Percentiles rank a stretch among this genome's conserved stretches.
Evolutionary conservation across 2,797 vertebrate genomes (phyloP).

Genomic region (Leontopithecus rosalia): DNA sequence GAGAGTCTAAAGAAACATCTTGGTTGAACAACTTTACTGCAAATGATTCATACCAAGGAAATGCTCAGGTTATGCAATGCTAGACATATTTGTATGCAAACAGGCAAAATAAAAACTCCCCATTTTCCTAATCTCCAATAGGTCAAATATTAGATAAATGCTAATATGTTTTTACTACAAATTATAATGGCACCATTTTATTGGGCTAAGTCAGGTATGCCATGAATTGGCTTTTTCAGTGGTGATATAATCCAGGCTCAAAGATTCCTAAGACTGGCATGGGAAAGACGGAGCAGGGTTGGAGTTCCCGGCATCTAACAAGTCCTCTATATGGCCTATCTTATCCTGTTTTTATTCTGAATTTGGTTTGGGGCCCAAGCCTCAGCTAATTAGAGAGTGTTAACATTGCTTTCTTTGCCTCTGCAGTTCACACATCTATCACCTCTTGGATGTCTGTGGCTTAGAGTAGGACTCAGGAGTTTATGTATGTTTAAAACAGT

Average conservation of each 20-base stretch:
- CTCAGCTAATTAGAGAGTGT: neutral
- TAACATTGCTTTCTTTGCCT: neutral
- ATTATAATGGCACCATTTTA: neutral
- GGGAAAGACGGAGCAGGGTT: neutral
- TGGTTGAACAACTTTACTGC: neutral
- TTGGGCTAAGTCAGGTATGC: neutral
- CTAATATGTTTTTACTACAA: neutral
- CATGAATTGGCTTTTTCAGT: neutral
- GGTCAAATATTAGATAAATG: neutral
- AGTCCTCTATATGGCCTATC: neutral
- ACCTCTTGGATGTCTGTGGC: neutral
- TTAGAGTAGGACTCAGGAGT: neutral
- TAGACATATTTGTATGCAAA: neutral
- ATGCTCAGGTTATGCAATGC: neutral
- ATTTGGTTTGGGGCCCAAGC: neutral
- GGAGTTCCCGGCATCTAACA: neutral
- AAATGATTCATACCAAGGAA: neutral
- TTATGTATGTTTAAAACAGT: neutral
- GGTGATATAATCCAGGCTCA: neutral
- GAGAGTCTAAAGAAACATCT: neutral
- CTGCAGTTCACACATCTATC: neutral
- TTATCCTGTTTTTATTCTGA: neutral
- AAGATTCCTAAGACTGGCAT: neutral
- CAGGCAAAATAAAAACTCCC: neutral
- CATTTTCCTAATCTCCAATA: neutral